Base-by-base conservation (phyloP, 2,797 vertebrate species). In the Calcarius lapponicus region DNA sequence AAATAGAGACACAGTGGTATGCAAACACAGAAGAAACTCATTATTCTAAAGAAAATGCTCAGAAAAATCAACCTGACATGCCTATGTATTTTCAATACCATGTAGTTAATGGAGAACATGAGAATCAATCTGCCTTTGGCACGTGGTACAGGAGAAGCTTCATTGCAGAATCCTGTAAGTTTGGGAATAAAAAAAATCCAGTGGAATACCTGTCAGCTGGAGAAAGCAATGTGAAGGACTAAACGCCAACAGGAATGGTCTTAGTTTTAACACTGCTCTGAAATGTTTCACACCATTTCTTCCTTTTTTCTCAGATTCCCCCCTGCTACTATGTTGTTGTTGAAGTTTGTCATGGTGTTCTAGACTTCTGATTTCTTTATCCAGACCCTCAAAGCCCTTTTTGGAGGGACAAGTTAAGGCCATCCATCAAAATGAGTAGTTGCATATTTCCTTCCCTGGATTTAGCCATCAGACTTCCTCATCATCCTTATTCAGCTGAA, bases 121-220 rank as follows among this genome's bases (percentile, higher is more conserved):
- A 78, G 25, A 71, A 95, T 90, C 1, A 0, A 91, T 88, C 47
- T 32, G 54, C n/a, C 66, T 80, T 83, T 43, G 42, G 45, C 45
- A 48, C 1, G 7, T 4, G 0, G 57, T 21, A 28, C 65, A 50
- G 1, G 0, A 57, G 54, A 88, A 79, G 25, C 0, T 0, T 29
- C 71, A 50, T 0, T 78, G 57, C 53, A 86, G 57, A 67, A 72
- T 18, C 45, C 28, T 67, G 9, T 24, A 22, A 60, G 10, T 57
- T 6, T 67, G 53, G 50, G 45, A 70, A 47, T 29, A 29, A 21
- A 80, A 32, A 3, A 64, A 80, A 71, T 51, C 74, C 25, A 36
- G 4, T 57, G 69, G 80, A 79, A 88, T 29, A 54, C 28, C 54
- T 60, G n/a, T 32, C 24, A 56, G 54, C n/a, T 62, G 57, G 43